A percentile compares a stretch with the other conserved stretches of the same genome.
Conservation (phyloP, 1,140 invertebrate genomes). For the Cotesia glomerata region DNA sequence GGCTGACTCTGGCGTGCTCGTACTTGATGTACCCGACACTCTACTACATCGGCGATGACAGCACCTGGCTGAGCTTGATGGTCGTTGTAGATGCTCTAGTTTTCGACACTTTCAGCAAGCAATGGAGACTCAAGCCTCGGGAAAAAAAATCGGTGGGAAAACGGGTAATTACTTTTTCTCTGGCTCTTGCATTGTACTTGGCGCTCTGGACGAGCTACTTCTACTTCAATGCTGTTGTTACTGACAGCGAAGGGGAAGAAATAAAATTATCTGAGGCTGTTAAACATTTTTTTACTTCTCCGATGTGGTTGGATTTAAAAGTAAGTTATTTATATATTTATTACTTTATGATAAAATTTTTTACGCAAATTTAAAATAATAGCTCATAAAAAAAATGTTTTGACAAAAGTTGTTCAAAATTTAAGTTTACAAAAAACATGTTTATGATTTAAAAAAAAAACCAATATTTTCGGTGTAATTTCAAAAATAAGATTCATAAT, state of each 20-base stretch:
- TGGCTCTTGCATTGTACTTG: slow-evolving; percentile 73
- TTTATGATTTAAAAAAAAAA: too few relatives aligned
- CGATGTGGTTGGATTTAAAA: slow-evolving; percentile 72
- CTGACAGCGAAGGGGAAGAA: slow-evolving; percentile 85
- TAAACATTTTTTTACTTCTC: slow-evolving; percentile 88
- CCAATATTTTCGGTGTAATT: too few relatives aligned
- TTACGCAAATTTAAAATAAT: too few relatives aligned
- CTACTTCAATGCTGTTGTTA: slow-evolving; percentile 89
- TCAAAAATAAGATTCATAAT: too few relatives aligned
- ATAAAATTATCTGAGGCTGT: slow-evolving; percentile 87
- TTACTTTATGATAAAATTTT: too few relatives aligned
- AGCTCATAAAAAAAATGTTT: too few relatives aligned
- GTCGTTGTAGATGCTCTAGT: slow-evolving; percentile 68
- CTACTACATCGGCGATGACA: slow-evolving; percentile 73
- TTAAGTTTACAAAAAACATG: too few relatives aligned
- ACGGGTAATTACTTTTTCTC: slow-evolving; percentile 64
- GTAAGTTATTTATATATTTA: slow-evolving; percentile 36
- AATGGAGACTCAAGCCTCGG: slow-evolving; percentile 74
- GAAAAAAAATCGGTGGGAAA: slow-evolving; percentile 58
- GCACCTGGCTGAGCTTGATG: slow-evolving; percentile 72
- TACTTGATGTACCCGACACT: slow-evolving; percentile 71
- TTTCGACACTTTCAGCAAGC: slow-evolving; percentile 78
- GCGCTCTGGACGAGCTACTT: slow-evolving; percentile 79
- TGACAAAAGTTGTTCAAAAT: too few relatives aligned
- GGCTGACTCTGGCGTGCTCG: slow-evolving; percentile 73